Evolutionary conservation across 2,888 invertebrate genomes (phyloP).

Genomic region (Unio pictorum): DNA sequence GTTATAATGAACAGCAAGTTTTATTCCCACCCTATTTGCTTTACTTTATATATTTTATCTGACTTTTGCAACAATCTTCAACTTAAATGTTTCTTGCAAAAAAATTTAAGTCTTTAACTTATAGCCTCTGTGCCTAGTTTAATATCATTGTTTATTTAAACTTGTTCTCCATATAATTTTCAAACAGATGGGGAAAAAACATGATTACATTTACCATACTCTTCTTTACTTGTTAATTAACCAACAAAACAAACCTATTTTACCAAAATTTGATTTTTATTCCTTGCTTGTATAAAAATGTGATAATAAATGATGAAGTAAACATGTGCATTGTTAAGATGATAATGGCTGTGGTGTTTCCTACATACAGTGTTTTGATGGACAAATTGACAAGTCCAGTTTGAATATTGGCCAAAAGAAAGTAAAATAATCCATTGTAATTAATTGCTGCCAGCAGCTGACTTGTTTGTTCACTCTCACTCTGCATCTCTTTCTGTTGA

Average conservation of each 20-base stretch:
- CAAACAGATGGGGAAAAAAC: too few relatives aligned
- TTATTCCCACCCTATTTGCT: too few relatives aligned
- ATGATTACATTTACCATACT: neutral
- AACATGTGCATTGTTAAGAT: slow-evolving; percentile 61
- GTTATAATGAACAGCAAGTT: too few relatives aligned
- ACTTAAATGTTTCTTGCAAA: too few relatives aligned
- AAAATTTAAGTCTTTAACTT: too few relatives aligned
- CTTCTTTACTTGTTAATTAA: neutral
- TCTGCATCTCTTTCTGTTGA: too few relatives aligned
- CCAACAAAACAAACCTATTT: slow-evolving; percentile 2
- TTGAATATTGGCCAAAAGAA: slow-evolving; percentile 85
- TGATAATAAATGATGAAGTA: slow-evolving; percentile 35
- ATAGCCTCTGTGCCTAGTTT: too few relatives aligned
- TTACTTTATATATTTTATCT: too few relatives aligned
- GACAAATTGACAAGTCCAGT: slow-evolving; percentile 88
- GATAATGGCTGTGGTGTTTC: slow-evolving; percentile 35
- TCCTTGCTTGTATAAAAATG: slow-evolving; percentile 39
- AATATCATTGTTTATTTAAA: too few relatives aligned
- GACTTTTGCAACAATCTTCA: too few relatives aligned
- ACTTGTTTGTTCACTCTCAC: slow-evolving; percentile 7
- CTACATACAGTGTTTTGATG: slow-evolving; percentile 75
- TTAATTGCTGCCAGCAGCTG: slow-evolving; percentile 81
- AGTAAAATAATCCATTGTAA: slow-evolving; percentile 87
- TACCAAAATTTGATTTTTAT: slow-evolving; percentile 53
- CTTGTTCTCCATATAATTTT: too few relatives aligned